Conservation (phyloP, 2,888 invertebrate species). For the Boloria euphrosyne region DNA sequence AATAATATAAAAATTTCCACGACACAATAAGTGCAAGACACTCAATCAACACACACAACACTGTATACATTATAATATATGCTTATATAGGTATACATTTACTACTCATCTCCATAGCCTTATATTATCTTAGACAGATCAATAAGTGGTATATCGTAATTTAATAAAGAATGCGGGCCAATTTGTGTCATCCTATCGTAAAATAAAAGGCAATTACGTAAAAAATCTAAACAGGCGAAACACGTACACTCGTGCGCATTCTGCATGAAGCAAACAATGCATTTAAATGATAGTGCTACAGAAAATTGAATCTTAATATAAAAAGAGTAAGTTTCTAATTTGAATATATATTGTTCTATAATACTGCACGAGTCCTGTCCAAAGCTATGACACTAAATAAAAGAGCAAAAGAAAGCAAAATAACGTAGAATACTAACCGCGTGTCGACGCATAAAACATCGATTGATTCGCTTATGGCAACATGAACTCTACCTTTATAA, state of each 20-base stretch:
- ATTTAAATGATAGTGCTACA: not conserved
- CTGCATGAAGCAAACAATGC: slow-evolving; percentile 9
- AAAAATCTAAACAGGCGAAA: slow-evolving; percentile 39
- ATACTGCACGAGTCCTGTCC: slow-evolving; percentile 52
- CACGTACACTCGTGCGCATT: slow-evolving; percentile 49
- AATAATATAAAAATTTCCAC: no score
- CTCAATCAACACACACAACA: slow-evolving; percentile 16
- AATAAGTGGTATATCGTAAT: slow-evolving; percentile 34
- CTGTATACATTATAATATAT: slow-evolving; percentile 4
- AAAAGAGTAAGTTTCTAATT: not conserved
- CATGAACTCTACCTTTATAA: slow-evolving; percentile 6
- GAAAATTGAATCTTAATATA: slow-evolving; percentile 7
- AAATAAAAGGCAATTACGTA: slow-evolving; percentile 44
- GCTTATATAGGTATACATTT: not conserved
- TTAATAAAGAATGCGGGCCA: slow-evolving; percentile 39
- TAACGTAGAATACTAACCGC: slow-evolving; percentile 52
- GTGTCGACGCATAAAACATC: slow-evolving; percentile 59
- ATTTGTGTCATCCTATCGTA: slow-evolving; percentile 44
- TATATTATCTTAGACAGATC: slow-evolving; percentile 19
- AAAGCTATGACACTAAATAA: slow-evolving; percentile 52
- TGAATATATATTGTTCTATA: not conserved
- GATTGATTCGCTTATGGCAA: slow-evolving; percentile 28
- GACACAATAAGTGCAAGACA: no score
- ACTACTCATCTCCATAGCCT: slow-evolving; percentile 17
- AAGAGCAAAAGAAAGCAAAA: slow-evolving; percentile 52